phyloP scores from a whole-genome alignment of 2,113 vertebrate genomes.

The Leptobrachium leishanense region DNA sequence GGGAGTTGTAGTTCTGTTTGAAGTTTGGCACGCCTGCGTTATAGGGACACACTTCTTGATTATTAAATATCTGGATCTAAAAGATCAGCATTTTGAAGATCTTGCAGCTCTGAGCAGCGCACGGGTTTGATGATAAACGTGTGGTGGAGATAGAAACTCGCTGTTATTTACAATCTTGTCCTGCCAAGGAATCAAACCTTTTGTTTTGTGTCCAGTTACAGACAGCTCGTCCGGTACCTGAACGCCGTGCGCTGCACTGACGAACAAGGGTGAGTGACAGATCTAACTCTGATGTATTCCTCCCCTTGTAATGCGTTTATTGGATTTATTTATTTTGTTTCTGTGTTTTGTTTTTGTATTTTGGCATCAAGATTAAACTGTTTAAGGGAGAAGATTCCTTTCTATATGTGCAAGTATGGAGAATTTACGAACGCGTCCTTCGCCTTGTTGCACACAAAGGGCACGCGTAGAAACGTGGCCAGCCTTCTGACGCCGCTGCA shows the following conservation, averaged over 20 bases:
- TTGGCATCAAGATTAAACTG: constrained; percentile 45
- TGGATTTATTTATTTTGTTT: neutral
- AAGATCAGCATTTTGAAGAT: no score
- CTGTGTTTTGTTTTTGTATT: neutral
- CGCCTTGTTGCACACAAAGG: constrained; percentile 22
- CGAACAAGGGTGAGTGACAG: constrained; percentile 37
- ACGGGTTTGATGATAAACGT: no score
- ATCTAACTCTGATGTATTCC: neutral
- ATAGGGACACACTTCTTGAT: no score
- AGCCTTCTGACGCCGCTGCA: constrained; percentile 38
- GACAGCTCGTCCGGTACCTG: constrained; percentile 61
- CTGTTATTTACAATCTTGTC: no score
- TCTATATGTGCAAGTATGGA: constrained; percentile 61
- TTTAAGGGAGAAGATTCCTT: constrained; percentile 53
- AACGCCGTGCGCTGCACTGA: constrained; percentile 59
- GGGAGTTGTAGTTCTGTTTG: no score
- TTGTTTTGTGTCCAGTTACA: constrained; percentile 52
- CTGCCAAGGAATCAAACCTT: no score
- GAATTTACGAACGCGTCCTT: constrained; percentile 41
- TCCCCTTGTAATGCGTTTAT: no score
- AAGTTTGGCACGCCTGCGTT: no score
- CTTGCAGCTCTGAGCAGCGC: no score
- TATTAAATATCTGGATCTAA: no score
- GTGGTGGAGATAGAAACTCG: no score
- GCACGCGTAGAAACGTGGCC: constrained; percentile 50